phyloP scores from a whole-genome alignment of 2,113 vertebrate genomes.

The Scatophagus argus region DNA sequence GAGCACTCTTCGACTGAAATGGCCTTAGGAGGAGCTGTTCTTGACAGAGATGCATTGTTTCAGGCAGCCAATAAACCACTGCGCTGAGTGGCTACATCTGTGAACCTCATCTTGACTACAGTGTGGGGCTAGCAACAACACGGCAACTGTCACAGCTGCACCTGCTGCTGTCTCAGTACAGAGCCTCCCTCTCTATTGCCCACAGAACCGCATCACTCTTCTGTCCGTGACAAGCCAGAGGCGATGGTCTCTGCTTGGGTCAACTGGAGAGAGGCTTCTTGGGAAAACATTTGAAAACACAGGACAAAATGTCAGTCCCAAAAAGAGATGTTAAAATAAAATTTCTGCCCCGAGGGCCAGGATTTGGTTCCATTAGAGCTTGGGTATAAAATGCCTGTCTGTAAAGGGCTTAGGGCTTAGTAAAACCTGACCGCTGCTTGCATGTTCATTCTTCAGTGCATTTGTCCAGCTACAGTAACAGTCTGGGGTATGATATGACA shows the following conservation, averaged over 20 bases:
- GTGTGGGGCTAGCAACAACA: constrained; percentile 77
- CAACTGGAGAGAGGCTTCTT: constrained; percentile 89
- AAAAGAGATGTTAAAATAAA: constrained; percentile 90
- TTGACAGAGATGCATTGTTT: constrained; percentile 84
- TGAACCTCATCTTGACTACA: constrained; percentile 85
- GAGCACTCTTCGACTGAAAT: constrained; percentile 63
- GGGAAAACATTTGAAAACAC: constrained; percentile 89
- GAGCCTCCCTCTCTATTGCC: constrained; percentile 76
- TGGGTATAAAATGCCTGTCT: constrained; percentile 87
- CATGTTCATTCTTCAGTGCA: constrained; percentile 60
- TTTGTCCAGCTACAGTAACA: constrained; percentile 43
- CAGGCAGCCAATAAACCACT: constrained; percentile 79
- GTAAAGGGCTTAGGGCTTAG: constrained; percentile 87
- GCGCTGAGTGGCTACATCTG: constrained; percentile 84
- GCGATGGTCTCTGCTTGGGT: constrained; percentile 86
- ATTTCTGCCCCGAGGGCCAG: constrained; percentile 87
- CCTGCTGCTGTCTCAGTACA: constrained; percentile 87
- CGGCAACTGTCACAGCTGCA: constrained; percentile 85
- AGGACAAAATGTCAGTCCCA: constrained; percentile 88
- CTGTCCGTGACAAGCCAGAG: constrained; percentile 82
- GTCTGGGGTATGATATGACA: constrained; percentile 30
- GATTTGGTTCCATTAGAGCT: constrained; percentile 86
- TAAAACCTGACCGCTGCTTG: constrained; percentile 79
- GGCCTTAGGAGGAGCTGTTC: constrained; percentile 77
- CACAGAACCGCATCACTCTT: constrained; percentile 82